Conservation (phyloP, 2,797 vertebrate species). For the Manis pentadactyla region DNA sequence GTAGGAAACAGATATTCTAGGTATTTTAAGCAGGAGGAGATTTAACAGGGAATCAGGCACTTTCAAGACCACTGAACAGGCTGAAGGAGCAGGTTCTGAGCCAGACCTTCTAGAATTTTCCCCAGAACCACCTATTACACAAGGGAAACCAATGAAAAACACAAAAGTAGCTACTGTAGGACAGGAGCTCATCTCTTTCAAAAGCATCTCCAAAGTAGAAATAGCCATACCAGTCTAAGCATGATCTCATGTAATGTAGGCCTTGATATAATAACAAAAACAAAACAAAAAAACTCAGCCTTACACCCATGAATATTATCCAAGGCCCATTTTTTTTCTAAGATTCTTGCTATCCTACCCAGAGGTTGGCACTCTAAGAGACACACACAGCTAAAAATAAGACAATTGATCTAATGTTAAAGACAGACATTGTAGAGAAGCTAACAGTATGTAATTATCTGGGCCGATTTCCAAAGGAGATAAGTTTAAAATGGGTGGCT, state of each 20-base stretch:
- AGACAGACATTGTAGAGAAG: neutral
- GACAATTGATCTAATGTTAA: neutral
- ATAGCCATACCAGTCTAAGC: neutral
- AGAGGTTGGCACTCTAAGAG: neutral
- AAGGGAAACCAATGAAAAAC: neutral
- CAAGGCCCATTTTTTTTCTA: neutral
- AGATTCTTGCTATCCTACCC: neutral
- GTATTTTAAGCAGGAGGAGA: conserved; percentile 28
- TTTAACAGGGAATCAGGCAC: neutral
- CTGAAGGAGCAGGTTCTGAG: neutral
- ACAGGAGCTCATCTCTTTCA: neutral
- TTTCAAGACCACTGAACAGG: neutral
- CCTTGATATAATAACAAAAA: neutral
- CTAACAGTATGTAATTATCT: neutral
- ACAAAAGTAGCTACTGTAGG: neutral
- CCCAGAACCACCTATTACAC: neutral
- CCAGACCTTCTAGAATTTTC: neutral
- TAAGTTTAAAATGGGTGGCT: neutral
- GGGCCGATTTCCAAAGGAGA: neutral
- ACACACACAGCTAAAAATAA: neutral
- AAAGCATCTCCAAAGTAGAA: neutral
- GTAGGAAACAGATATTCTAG: neutral
- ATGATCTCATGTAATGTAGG: neutral
- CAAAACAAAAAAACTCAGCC: neutral
- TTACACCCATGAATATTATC: neutral